A percentile compares a stretch with the other conserved stretches of the same genome.
Conservation (phyloP, 2,113 vertebrate species). For the Reinhardtius hippoglossoides region DNA sequence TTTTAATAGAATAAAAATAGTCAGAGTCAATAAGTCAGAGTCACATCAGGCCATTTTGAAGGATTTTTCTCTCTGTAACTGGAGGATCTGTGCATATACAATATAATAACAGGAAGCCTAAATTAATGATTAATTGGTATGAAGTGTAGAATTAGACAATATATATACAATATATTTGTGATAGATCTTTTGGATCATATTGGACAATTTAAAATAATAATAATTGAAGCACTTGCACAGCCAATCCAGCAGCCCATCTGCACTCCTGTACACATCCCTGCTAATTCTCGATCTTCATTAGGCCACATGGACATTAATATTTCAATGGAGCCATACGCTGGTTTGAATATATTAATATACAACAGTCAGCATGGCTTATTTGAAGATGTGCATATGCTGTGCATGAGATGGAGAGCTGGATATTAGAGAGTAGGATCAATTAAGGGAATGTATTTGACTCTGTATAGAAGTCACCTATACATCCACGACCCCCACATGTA, state of each 20-base stretch:
- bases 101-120: too few relatives aligned
- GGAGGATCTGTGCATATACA: too few relatives aligned
- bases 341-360: constrained; percentile 68
- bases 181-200: background rate
- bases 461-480: background rate
- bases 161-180: too few relatives aligned
- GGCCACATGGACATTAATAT: constrained; percentile 70
- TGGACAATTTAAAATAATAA: background rate
- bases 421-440: constrained; percentile 24
- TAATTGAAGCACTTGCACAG: background rate
- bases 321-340: constrained; percentile 66
- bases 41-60: too few relatives aligned
- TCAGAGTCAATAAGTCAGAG: too few relatives aligned
- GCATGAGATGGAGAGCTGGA: constrained; percentile 24
- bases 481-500: constrained; percentile 1
- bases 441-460: constrained; percentile 10
- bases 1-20: too few relatives aligned
- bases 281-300: constrained; percentile 53
- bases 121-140: too few relatives aligned
- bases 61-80: too few relatives aligned
- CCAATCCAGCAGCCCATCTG: constrained; percentile 15
- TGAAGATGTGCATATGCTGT: constrained; percentile 39
- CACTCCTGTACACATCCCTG: constrained; percentile 14
- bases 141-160: too few relatives aligned
- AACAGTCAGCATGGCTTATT: constrained; percentile 27